phyloP scores from a whole-genome alignment of 2,797 vertebrate genomes.

The Pempheris klunzingeri region DNA sequence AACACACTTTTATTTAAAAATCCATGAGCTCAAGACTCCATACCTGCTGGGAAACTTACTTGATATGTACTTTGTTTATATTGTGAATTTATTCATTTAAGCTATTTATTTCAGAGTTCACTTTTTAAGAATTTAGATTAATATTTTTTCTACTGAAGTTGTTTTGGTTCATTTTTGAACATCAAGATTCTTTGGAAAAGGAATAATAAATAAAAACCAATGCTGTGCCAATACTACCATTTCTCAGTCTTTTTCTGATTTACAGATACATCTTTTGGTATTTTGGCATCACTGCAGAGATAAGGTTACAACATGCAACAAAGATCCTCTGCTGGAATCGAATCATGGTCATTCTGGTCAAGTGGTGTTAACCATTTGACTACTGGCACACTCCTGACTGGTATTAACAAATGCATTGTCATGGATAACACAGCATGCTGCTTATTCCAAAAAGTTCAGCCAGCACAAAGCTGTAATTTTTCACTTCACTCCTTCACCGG shows the following conservation, averaged over 20 bases:
- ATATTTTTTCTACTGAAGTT: slow-evolving; percentile 83
- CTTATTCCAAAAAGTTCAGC: no score
- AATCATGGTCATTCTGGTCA: neutral
- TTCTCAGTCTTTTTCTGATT: neutral
- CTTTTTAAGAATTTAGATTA: slow-evolving; percentile 75
- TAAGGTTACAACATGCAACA: neutral
- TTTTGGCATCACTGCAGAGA: neutral
- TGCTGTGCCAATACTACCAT: slow-evolving; percentile 26
- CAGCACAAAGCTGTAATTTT: no score
- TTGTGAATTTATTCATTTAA: slow-evolving; percentile 63
- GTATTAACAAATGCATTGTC: neutral
- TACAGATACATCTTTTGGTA: neutral
- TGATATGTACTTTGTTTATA: slow-evolving; percentile 71
- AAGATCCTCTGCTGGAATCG: neutral
- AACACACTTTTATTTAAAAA: slow-evolving; percentile 60
- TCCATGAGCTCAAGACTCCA: slow-evolving; percentile 54
- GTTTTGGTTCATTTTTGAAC: slow-evolving; percentile 69
- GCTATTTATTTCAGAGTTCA: slow-evolving; percentile 67
- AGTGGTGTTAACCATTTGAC: neutral
- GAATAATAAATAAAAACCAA: slow-evolving; percentile 58
- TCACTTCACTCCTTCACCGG: no score
- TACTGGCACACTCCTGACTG: no score
- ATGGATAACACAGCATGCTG: neutral
- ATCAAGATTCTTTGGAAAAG: slow-evolving; percentile 68
- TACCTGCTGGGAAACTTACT: slow-evolving; percentile 76